Percentiles rank a stretch among this genome's conserved stretches.
phyloP scores from a whole-genome alignment of 1,140 invertebrate genomes.

The Oncopodura yosiiana region DNA sequence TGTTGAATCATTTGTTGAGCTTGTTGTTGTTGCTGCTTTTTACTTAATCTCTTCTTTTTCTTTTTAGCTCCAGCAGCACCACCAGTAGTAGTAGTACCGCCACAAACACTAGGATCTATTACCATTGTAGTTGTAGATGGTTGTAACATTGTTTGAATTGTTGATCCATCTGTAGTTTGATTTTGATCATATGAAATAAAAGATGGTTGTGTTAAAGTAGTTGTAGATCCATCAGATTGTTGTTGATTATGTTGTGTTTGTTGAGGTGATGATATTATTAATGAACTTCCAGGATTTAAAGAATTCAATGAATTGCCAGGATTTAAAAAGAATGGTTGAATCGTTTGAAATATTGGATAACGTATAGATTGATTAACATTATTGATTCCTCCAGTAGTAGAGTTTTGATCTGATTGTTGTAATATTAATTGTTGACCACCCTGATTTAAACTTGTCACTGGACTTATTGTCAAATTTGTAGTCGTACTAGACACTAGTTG shows the following conservation, averaged over 20 bases:
- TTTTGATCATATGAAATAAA: slow-evolving; percentile 31
- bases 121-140: slow-evolving; percentile 29
- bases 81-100: slow-evolving; percentile 8
- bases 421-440: slow-evolving; percentile 10
- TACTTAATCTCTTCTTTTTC: slow-evolving; percentile 33
- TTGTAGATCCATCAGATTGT: no score
- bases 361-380: slow-evolving; percentile 3
- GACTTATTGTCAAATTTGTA: no score
- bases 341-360: slow-evolving; percentile 34
- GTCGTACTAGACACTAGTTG: no score
- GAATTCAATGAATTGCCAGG: no score
- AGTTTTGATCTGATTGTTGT: neutral
- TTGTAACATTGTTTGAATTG: slow-evolving; percentile 24
- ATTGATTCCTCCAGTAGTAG: neutral
- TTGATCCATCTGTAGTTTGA: neutral
- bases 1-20: slow-evolving; percentile 30
- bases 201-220: slow-evolving; percentile 2
- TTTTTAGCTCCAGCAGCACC: slow-evolving; percentile 25
- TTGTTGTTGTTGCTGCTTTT: slow-evolving; percentile 35
- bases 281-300: slow-evolving; percentile 13
- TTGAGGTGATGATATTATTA: slow-evolving; percentile 28
- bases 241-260: slow-evolving; percentile 10
- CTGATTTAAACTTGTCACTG: no score
- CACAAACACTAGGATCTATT: slow-evolving; percentile 28
- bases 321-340: slow-evolving; percentile 33